A percentile compares a stretch with the other conserved stretches of the same genome.
Conservation (phyloP, 2,113 vertebrate species). For the Prolemur simus region DNA sequence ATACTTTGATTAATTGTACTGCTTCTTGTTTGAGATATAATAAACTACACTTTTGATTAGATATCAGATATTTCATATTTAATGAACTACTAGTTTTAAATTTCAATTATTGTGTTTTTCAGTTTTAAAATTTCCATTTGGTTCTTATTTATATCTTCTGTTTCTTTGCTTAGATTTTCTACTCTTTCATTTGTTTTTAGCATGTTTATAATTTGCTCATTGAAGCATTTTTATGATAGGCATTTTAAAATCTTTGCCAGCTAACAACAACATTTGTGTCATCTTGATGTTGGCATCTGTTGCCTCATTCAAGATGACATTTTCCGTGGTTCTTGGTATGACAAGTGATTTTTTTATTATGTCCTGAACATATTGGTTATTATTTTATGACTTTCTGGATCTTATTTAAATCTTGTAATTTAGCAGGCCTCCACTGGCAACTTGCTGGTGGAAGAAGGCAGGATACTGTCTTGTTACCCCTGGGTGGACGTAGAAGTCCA, state of each 20-base stretch:
- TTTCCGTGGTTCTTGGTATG: not conserved
- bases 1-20: no score
- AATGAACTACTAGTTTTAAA: no score
- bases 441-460: not conserved
- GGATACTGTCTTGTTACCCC: not conserved
- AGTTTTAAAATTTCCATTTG: no score
- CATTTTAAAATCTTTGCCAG: not conserved
- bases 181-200: not conserved
- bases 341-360: not conserved
- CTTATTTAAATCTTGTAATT: not conserved
- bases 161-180: not conserved
- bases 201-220: not conserved
- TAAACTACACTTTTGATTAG: no score
- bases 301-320: not conserved
- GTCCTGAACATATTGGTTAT: not conserved
- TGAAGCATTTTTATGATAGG: not conserved
- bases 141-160: not conserved
- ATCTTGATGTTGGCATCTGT: not conserved
- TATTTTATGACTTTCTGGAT: not conserved
- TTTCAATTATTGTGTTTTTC: no score
- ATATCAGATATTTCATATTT: no score
- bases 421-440: not conserved
- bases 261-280: not conserved
- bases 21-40: no score
- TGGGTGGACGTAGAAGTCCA: not conserved